Percentiles rank a stretch among this genome's conserved stretches.
These are phyloP conservation scores for Pelagia noctiluca DNA, from an alignment of 30 jellyfish, hydroid and myxozoan species.

Conservation along the genomic window DNA sequence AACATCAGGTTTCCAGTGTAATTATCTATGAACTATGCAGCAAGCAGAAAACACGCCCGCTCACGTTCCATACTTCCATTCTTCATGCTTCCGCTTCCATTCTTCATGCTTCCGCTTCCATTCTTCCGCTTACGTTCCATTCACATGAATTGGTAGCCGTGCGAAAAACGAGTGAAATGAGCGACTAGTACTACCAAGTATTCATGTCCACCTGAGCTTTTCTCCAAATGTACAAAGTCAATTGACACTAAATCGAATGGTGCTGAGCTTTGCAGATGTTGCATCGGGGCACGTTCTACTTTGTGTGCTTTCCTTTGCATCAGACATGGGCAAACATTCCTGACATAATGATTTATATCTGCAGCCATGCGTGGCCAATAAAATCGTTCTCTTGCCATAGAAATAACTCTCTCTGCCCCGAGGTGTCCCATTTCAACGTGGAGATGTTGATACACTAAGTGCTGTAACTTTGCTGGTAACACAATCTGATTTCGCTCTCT, in stretches of 20 bases:
- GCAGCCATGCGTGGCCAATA: conserved; percentile 66
- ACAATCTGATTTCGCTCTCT: conserved; percentile 37
- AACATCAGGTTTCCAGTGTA: not conserved
- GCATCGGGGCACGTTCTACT: conserved; percentile 32
- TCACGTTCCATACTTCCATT: no score
- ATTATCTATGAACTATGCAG: not conserved
- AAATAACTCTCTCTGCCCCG: conserved; percentile 35
- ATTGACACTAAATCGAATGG: conserved; percentile 26
- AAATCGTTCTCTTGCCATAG: conserved; percentile 58
- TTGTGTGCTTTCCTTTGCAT: conserved; percentile 43
- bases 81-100: no score
- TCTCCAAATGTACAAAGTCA: no score
- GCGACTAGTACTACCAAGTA: conserved; percentile 20
- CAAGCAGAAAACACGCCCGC: no score
- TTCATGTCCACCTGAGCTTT: no score
- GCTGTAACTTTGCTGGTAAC: conserved; percentile 27
- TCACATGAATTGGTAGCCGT: conserved; percentile 45
- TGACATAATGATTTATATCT: conserved; percentile 53
- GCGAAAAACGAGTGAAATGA: conserved; percentile 56
- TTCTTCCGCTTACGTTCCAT: no score
- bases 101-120: no score
- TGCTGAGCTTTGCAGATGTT: conserved; percentile 38
- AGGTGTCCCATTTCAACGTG: conserved; percentile 63
- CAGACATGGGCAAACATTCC: conserved; percentile 51
- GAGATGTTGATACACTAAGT: conserved; percentile 38